Base-by-base conservation (phyloP, 2,797 vertebrate genomes). In the Masticophis lateralis region DNA sequence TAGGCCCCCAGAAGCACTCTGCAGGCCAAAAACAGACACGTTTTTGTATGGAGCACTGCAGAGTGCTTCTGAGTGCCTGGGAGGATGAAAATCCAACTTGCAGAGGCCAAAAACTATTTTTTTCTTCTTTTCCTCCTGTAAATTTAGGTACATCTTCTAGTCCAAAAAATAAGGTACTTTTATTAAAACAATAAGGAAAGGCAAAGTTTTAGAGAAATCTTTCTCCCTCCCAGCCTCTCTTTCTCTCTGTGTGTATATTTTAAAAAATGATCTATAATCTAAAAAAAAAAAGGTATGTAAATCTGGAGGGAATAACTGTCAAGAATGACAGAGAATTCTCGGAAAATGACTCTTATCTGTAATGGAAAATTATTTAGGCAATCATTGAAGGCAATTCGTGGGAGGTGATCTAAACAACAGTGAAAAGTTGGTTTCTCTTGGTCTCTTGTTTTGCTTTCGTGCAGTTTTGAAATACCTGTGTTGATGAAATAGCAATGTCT, bases 241-340 rank as follows among this genome's bases (percentile, higher is more conserved):
- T 13, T 14, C 27, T 66, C 4, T 66, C 0, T n/a, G 4, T 66
- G 63, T 66, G 28, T 61, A 27, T 61, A 2, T 61, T 14, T 79
- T 11, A 20, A 79, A 47, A 74, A 56, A 83, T 95, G 94, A 95
- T 92, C 18, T 91, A 89, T 93, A 95, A 57, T 59, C 92, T 96
- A 95, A 96, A 25, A 96, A 96, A 96, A 96, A 96, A 96, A 95
- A 91, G 89, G 94, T 93, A 91, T 94, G 87, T 94, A 95, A 97
- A 93, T 92, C 95, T 96, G 89, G 95, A 90, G 95, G 94, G 93
- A 96, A 37, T n/a, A 94, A 83, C 93, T 93, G 94, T 94, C 96
- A 96, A 7, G 22, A 79, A 37, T 95, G 95, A 95, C 93, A 66
- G 90, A 96, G 86, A 96, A 74, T 87, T 96, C 88, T 56, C 86